These are phyloP conservation scores for Ruditapes philippinarum DNA, from an alignment of 1,140 invertebrate species.

Conservation along the genomic window DNA sequence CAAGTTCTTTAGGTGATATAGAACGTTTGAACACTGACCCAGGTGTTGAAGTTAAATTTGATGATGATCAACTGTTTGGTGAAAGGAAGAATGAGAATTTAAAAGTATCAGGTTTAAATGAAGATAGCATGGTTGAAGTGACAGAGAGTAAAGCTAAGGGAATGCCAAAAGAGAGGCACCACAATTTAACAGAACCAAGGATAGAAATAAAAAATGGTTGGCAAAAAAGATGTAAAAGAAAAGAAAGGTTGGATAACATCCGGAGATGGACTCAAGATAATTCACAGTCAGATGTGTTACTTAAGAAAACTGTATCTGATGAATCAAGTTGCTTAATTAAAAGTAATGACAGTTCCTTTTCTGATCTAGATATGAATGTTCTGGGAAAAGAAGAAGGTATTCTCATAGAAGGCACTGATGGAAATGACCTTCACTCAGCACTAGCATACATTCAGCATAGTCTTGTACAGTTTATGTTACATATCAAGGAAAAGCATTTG, in stretches of 20 bases:
- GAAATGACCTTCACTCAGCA: not conserved
- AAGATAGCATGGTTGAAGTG: not conserved
- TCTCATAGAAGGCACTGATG: not conserved
- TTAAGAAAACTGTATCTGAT: not conserved
- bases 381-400: not conserved
- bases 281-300: not conserved
- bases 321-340: not conserved
- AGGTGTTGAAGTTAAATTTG: not conserved
- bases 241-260: constrained; percentile 31
- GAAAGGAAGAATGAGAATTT: not conserved
- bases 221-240: constrained; percentile 38
- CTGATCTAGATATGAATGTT: not conserved
- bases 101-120: not conserved
- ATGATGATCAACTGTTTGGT: not conserved
- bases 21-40: not conserved
- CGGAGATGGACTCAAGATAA: not conserved
- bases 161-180: not conserved
- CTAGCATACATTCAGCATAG: not conserved
- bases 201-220: constrained; percentile 4
- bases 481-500: not conserved
- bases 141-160: not conserved
- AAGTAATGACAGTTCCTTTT: not conserved
- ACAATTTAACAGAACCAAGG: not conserved
- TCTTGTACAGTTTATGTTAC: not conserved
- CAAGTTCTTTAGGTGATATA: not conserved